A percentile compares a stretch with the other conserved stretches of the same genome.
Conservation (phyloP, 1,140 invertebrate genomes). For the Trichomalopsis sarcophagae region DNA sequence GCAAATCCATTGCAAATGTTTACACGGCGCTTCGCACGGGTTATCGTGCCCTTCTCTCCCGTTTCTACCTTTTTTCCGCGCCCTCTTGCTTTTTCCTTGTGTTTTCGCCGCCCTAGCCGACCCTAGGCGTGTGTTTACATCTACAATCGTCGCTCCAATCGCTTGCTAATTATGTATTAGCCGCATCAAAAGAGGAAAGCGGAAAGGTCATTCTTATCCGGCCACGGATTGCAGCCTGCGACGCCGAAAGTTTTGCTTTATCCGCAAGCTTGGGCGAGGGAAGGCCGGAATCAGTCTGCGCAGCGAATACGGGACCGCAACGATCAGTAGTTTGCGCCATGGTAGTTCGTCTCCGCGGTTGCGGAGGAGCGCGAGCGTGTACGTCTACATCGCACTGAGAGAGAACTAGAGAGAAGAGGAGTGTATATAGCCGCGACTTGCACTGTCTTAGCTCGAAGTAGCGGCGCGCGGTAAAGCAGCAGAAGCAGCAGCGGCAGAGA, state of each 20-base stretch:
- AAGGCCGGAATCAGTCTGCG: conserved; percentile 10
- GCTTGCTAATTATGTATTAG: conserved; percentile 7
- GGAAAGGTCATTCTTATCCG: not conserved
- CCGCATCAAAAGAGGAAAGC: not conserved
- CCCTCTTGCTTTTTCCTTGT: conserved; percentile 19
- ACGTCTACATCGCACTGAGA: conserved; percentile 2
- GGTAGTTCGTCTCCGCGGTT: conserved; percentile 73
- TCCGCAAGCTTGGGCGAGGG: not conserved
- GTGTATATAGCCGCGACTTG: conserved; percentile 25
- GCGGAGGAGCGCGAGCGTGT: conserved; percentile 69
- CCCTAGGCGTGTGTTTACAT: conserved; percentile 46
- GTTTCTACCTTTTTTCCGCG: conserved; percentile 18
- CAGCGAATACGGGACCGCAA: conserved; percentile 71
- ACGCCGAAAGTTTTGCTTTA: not conserved
- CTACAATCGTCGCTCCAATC: conserved; percentile 1
- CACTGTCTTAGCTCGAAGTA: conserved; percentile 27
- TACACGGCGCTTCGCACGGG: conserved; percentile 72
- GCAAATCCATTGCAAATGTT: conserved; percentile 76
- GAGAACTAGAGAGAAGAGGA: not conserved
- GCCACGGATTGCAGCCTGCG: not conserved
- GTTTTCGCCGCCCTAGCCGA: conserved; percentile 39
- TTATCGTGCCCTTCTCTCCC: conserved; percentile 57
- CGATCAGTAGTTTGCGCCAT: conserved; percentile 71
- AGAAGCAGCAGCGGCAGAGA: not conserved
- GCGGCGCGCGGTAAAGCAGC: not conserved